Conservation (phyloP, 1,140 invertebrate species). For the Drosophila insularis region DNA sequence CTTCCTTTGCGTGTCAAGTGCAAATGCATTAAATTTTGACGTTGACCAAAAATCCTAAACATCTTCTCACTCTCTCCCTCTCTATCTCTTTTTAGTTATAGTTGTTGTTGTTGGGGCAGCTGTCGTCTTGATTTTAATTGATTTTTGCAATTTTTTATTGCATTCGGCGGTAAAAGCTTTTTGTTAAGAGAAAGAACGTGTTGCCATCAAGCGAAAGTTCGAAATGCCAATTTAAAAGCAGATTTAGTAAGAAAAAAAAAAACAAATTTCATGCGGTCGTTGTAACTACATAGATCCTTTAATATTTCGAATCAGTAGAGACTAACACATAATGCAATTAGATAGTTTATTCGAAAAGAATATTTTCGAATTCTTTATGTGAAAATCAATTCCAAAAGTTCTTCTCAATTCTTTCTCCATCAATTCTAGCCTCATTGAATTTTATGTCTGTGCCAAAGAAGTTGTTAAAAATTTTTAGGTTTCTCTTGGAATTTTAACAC, state of each 20-base stretch:
- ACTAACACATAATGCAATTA: too few species aligned
- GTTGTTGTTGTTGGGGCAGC: conserved; percentile 36
- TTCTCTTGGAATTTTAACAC: too few species aligned
- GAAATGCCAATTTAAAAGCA: not conserved
- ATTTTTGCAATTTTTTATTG: conserved; percentile 50
- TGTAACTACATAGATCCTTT: too few species aligned
- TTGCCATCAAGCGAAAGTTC: conserved; percentile 54
- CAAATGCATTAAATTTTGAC: conserved; percentile 77
- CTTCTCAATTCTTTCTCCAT: too few species aligned
- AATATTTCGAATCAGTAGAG: too few species aligned
- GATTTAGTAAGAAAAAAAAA: not conserved
- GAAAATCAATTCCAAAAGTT: too few species aligned
- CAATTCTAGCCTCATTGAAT: too few species aligned
- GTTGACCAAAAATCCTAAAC: conserved; percentile 63
- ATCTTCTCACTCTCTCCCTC: conserved; percentile 7
- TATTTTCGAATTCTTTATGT: too few species aligned
- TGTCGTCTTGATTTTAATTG: conserved; percentile 79
- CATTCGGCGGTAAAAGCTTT: conserved; percentile 56
- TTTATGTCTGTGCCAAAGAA: too few species aligned
- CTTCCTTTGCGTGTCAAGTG: conserved; percentile 80
- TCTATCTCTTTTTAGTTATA: not conserved
- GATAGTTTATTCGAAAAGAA: too few species aligned
- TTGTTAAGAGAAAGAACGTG: conserved; percentile 33
- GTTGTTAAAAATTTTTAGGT: too few species aligned
- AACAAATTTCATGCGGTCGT: not conserved